Evolutionary conservation across 1,140 invertebrate species (phyloP).

Genomic region (Neomicropteryx cornuta): DNA sequence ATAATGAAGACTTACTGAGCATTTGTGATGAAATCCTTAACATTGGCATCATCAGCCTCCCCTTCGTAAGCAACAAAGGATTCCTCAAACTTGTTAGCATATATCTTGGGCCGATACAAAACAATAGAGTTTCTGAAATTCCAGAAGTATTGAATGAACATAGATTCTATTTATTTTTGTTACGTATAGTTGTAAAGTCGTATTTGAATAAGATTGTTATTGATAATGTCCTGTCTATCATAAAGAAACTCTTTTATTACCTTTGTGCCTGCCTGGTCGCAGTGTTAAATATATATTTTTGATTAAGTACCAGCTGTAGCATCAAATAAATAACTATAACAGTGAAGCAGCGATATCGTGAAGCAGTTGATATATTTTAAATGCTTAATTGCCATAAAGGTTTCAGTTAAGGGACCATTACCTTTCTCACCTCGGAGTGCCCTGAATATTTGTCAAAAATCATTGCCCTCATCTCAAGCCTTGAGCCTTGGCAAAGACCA

Average conservation of each 20-base stretch:
- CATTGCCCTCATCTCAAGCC: no score
- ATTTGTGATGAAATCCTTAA: conserved; percentile 72
- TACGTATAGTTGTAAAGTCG: conserved; percentile 3
- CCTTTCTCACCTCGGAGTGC: no score
- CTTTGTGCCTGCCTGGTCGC: neutral
- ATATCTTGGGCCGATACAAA: conserved; percentile 76
- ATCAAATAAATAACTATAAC: no score
- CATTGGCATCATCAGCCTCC: conserved; percentile 49
- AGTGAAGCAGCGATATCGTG: no score
- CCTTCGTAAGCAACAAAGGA: conserved; percentile 63
- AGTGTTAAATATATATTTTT: conserved; percentile 3
- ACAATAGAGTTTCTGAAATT: conserved; percentile 70
- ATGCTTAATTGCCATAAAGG: no score
- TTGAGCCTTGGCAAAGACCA: no score
- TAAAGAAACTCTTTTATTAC: conserved; percentile 8
- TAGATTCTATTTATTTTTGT: no score
- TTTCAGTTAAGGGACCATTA: no score
- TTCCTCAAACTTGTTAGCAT: conserved; percentile 90
- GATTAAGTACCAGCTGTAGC: no score
- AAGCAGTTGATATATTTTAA: no score
- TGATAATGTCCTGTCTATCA: conserved; percentile 3
- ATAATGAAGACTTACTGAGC: conserved; percentile 62
- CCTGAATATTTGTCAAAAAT: no score
- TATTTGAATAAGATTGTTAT: conserved; percentile 4
- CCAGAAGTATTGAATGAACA: no score